Conservation (phyloP, 2,888 invertebrate genomes). For the Eupithecia abbreviata region DNA sequence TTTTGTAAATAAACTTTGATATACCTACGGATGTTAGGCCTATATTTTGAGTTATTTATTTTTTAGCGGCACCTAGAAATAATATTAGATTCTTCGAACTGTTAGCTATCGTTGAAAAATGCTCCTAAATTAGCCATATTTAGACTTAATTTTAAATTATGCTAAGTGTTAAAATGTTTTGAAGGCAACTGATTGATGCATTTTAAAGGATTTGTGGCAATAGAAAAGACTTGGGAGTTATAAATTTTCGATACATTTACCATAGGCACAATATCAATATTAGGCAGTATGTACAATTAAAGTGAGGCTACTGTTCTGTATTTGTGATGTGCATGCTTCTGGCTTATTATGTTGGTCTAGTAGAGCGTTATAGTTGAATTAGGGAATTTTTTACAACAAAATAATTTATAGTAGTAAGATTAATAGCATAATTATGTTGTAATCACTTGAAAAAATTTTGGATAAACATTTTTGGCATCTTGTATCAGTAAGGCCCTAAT, state of each 20-base stretch:
- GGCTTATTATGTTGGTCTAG: conserved; percentile 39
- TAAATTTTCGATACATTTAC: conserved; percentile 59
- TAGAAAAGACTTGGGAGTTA: conserved; percentile 66
- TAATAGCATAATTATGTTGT: conserved; percentile 43
- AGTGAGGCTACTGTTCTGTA: conserved; percentile 21
- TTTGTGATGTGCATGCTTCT: conserved; percentile 29
- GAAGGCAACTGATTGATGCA: conserved; percentile 31
- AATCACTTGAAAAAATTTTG: conserved; percentile 40
- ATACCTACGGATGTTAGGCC: conserved; percentile 26
- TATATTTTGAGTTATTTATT: conserved; percentile 24
- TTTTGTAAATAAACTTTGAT: conserved; percentile 20
- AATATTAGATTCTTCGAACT: conserved; percentile 45
- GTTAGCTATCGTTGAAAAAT: conserved; percentile 32
- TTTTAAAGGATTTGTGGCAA: conserved; percentile 66
- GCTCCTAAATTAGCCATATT: conserved; percentile 29
- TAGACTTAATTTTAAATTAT: conserved; percentile 31
- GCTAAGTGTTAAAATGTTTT: conserved; percentile 36
- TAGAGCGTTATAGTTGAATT: conserved; percentile 48
- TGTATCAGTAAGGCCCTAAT: conserved; percentile 58
- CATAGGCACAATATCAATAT: conserved; percentile 25
- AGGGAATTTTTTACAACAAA: conserved; percentile 41
- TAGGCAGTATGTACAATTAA: conserved; percentile 11
- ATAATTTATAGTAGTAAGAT: conserved; percentile 37
- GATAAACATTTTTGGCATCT: conserved; percentile 42
- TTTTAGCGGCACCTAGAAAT: conserved; percentile 29